Percentiles rank a stretch among this genome's conserved stretches.
Evolutionary conservation across 37 sponge, comb jelly and placozoan genomes (phyloP).

Genomic region (Halichondria panicea): DNA sequence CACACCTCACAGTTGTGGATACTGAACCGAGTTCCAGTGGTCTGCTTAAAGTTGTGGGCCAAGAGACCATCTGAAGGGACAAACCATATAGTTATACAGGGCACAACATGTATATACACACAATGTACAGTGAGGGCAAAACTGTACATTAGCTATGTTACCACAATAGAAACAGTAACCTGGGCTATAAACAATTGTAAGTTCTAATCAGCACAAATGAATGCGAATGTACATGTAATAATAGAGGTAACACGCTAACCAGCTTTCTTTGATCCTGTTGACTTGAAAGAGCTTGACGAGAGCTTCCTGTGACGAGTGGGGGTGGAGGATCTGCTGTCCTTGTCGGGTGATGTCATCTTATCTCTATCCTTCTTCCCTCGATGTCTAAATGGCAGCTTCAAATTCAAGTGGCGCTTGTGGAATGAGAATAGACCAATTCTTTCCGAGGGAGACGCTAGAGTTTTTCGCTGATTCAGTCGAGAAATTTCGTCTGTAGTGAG

Average conservation of each 20-base stretch:
- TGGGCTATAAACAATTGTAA: neutral
- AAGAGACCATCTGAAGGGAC: neutral
- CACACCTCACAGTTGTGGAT: constrained; percentile 52
- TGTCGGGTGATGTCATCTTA: constrained; percentile 26
- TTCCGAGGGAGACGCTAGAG: constrained; percentile 14
- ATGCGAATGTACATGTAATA: neutral
- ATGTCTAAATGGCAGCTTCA: constrained; percentile 29
- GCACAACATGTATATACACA: neutral
- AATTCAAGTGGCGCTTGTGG: constrained; percentile 24
- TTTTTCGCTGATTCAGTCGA: constrained; percentile 27
- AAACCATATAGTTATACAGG: neutral
- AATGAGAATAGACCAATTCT: constrained; percentile 31
- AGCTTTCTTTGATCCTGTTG: neutral
- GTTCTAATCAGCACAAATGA: neutral
- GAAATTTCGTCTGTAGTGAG: constrained; percentile 33
- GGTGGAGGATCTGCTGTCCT: neutral
- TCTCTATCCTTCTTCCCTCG: constrained; percentile 28
- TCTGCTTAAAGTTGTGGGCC: constrained; percentile 20
- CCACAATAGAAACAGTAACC: neutral
- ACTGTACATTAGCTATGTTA: too few species aligned
- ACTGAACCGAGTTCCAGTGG: constrained; percentile 5
- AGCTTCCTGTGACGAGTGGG: neutral
- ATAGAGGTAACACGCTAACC: neutral
- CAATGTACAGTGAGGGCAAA: neutral
- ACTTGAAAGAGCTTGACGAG: neutral